Base-by-base conservation (phyloP, 1,140 invertebrate species). In the Eubasilissa regina region DNA sequence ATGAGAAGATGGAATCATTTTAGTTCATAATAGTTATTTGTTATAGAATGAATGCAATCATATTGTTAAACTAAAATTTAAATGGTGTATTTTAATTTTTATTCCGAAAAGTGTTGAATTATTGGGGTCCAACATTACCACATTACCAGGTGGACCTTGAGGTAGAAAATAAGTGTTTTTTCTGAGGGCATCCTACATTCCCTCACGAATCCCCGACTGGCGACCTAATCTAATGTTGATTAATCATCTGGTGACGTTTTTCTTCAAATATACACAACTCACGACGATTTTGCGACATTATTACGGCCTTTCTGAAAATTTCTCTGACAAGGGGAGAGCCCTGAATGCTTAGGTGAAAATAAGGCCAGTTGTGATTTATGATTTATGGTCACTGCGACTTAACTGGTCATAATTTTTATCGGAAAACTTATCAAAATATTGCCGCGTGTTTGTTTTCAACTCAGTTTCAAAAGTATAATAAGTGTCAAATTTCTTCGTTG, bases 251-350 rank as follows among this genome's bases (percentile, higher is more conserved):
- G 60, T 64, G 60, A 64, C 60, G 60, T 64, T 64, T 51, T 64
- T 64, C 60, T 64, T 25, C 60, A 64, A 64, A 64, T 64, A 64
- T 64, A 64, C 60, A 64, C 60, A 64, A 64, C 19, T 64, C 60
- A 21, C 60, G 60, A 64, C 19, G 60, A 64, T 64, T 64, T 35
- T 64, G 60, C 60, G 35, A 64, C 19, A 35, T 64, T 64, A 64
- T 64, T 64, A 64, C 21, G 35, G 60, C 19, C 60, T 64, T 64
- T 35, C 7, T 11, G 55, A 64, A 25, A 64, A 17, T 25, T 35
- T 13, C 60, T 25, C 48, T 51, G n/a, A 51, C 60, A 44, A 8
- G 35, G 35, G 35, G 25, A 25, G 19, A n/a, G 60, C 60, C 55
- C 55, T 15, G 19, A 64, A 64, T 25, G 60, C 60, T 64, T n/a